Evolutionary conservation across 2,888 invertebrate species (phyloP).

Genomic region (Euplagia quadripunctaria): DNA sequence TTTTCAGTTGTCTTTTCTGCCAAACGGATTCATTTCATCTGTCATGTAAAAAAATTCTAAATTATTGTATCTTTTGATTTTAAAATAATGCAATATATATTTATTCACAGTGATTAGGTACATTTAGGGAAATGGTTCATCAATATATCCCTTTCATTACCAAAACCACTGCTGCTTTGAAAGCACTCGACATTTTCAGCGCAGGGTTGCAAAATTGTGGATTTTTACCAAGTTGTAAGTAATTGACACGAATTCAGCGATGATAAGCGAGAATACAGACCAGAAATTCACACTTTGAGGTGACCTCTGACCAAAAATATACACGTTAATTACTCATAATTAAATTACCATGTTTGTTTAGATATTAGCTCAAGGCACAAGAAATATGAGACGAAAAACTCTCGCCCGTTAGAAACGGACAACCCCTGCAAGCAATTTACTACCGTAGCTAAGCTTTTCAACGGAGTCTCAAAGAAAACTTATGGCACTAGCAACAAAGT

Average conservation of each 20-base stretch:
- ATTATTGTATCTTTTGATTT: neutral
- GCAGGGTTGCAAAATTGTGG: conserved; percentile 10
- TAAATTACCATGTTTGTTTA: neutral
- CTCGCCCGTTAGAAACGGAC: neutral
- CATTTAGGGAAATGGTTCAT: conserved; percentile 10
- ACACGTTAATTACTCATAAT: neutral
- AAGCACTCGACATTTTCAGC: conserved; percentile 7
- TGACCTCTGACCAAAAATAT: neutral
- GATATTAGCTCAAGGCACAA: conserved; percentile 12
- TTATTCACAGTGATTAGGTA: neutral
- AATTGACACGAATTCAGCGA: neutral
- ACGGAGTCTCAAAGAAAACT: conserved; percentile 15
- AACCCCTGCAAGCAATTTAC: conserved; percentile 33
- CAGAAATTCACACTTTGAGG: too few relatives aligned
- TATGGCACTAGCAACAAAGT: conserved; percentile 84
- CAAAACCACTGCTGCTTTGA: neutral
- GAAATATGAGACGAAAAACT: conserved; percentile 2
- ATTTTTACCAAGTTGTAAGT: conserved; percentile 20
- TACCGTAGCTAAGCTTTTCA: conserved; percentile 42
- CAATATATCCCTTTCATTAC: conserved; percentile 7
- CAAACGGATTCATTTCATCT: conserved; percentile 7
- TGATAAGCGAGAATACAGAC: neutral
- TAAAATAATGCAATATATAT: neutral
- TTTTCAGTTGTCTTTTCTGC: conserved; percentile 5
- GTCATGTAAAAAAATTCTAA: conserved; percentile 8